Conservation (phyloP, 2,888 invertebrate species). For the Catocala sponsa region DNA sequence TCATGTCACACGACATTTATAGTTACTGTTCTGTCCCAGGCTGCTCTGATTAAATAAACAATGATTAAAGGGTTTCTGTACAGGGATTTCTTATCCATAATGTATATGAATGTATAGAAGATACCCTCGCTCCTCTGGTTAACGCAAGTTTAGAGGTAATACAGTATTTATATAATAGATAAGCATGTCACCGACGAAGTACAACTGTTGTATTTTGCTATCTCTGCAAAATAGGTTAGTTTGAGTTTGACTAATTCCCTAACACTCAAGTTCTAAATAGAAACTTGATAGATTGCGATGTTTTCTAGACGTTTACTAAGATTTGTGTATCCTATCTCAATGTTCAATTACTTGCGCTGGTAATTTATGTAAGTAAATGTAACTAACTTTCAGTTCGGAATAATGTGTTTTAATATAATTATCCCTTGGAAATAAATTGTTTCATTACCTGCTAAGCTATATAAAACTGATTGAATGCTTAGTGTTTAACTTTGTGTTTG, state of each 20-base stretch:
- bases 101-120: conserved; percentile 35
- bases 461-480: conserved; percentile 5
- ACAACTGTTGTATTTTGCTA: conserved; percentile 46
- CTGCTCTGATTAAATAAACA: conserved; percentile 72
- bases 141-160: conserved; percentile 49
- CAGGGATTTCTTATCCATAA: conserved; percentile 58
- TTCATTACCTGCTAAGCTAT: background rate
- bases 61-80: conserved; percentile 50
- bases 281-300: conserved; percentile 52
- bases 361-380: conserved; percentile 34
- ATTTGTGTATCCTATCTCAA: conserved; percentile 42
- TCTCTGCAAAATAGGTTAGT: conserved; percentile 47
- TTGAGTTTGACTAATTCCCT: conserved; percentile 50
- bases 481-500: conserved; percentile 1
- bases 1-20: conserved; percentile 80
- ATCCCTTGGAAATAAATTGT: no score
- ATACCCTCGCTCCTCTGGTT: conserved; percentile 48
- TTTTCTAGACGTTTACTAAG: conserved; percentile 44
- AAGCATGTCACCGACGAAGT: conserved; percentile 51
- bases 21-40: conserved; percentile 65
- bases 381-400: conserved; percentile 24
- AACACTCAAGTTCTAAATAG: conserved; percentile 46
- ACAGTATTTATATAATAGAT: conserved; percentile 56
- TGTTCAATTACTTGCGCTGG: conserved; percentile 20
- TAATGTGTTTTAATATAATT: conserved; percentile 8